Evolutionary conservation across 2,113 vertebrate genomes (phyloP).

Genomic region (Archilochus colubris): DNA sequence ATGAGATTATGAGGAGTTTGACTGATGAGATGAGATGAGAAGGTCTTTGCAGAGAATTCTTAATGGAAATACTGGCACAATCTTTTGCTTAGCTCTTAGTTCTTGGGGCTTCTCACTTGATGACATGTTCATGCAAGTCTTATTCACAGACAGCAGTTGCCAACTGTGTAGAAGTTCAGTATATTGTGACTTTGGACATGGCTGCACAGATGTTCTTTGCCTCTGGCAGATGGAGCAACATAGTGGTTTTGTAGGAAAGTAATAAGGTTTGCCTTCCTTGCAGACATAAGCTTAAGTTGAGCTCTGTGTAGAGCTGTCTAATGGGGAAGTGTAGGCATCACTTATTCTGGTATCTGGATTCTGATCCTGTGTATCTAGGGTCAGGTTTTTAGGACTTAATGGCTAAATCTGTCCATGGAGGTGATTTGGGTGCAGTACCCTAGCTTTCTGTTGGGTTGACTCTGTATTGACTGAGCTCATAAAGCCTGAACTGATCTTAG

Average conservation of each 20-base stretch:
- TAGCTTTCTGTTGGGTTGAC: neutral
- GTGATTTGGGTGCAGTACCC: neutral
- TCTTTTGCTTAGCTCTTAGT: conserved; percentile 8
- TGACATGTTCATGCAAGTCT: neutral
- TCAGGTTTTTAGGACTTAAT: neutral
- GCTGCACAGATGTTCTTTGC: neutral
- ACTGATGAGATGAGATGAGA: neutral
- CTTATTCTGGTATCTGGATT: neutral
- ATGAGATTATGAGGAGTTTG: neutral
- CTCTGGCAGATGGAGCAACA: neutral
- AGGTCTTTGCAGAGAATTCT: neutral
- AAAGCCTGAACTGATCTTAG: neutral
- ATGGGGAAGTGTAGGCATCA: neutral
- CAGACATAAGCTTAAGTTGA: neutral
- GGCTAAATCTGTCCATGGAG: neutral
- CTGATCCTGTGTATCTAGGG: neutral
- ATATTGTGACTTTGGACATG: neutral
- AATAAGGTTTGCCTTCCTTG: neutral
- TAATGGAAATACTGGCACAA: conserved; percentile 30
- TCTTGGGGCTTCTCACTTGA: neutral
- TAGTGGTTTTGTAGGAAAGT: neutral
- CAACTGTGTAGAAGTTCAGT: conserved; percentile 14
- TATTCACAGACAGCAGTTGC: conserved; percentile 3
- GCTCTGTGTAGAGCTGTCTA: neutral
- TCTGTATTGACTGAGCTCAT: neutral